Percentiles rank a stretch among this genome's conserved stretches.
Evolutionary conservation across 2,888 invertebrate species (phyloP).

Genomic region (Trimorus sp.): DNA sequence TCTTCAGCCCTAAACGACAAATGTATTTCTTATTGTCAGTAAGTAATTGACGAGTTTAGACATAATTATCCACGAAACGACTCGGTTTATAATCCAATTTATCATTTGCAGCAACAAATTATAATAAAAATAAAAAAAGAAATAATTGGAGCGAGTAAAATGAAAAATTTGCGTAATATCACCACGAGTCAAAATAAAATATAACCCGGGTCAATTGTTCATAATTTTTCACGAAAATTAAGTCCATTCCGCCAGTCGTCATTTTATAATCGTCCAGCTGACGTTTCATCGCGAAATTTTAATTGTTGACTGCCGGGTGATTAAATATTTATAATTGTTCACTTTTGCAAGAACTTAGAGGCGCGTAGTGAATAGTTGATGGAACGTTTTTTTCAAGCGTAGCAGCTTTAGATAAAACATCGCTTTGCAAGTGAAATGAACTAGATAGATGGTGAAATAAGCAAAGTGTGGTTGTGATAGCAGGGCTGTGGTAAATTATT

Average conservation of each 20-base stretch:
- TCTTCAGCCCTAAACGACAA: background rate
- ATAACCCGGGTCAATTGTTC: conserved; percentile 3
- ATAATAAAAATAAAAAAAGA: background rate
- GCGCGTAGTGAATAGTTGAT: conserved; percentile 55
- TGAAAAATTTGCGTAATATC: conserved; percentile 7
- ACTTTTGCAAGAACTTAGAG: conserved; percentile 38
- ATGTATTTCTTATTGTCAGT: background rate
- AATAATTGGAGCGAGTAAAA: background rate
- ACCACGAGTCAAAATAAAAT: background rate
- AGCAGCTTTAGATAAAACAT: conserved; percentile 63
- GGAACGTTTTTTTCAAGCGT: conserved; percentile 58
- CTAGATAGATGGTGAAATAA: conserved; percentile 61
- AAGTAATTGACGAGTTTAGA: too few relatives aligned
- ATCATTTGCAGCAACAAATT: too few relatives aligned
- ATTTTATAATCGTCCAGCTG: background rate
- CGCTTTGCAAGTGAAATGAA: conserved; percentile 66
- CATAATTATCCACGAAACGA: too few relatives aligned
- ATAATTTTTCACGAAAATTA: conserved; percentile 1
- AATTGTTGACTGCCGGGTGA: conserved; percentile 19
- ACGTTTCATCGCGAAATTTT: conserved; percentile 3
- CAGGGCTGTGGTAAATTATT: conserved; percentile 58
- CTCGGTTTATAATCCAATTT: too few relatives aligned
- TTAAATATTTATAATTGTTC: conserved; percentile 41
- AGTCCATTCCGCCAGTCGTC: background rate
- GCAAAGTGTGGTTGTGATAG: conserved; percentile 48